Conservation (phyloP, 2,888 invertebrate genomes). For the Agrotis exclamationis region DNA sequence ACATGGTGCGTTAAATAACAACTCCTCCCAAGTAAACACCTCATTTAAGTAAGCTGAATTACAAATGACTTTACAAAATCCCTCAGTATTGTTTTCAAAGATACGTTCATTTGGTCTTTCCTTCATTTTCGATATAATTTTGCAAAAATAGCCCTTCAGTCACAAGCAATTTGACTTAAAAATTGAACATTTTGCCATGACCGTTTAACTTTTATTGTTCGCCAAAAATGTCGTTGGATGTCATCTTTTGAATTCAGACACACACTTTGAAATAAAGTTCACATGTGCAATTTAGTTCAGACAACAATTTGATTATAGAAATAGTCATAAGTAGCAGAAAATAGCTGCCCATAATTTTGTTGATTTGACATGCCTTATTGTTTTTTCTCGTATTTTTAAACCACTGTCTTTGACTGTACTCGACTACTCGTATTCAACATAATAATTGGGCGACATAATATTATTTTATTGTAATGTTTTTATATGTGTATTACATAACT, state of each 20-base stretch:
- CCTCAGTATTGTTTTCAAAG: background rate
- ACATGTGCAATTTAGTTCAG: too few relatives aligned
- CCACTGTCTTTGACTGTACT: slow-evolving; percentile 7
- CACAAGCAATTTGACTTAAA: background rate
- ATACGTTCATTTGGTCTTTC: background rate
- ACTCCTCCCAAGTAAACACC: background rate
- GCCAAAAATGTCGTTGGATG: slow-evolving; percentile 25
- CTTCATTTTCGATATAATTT: background rate
- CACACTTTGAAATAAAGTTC: background rate
- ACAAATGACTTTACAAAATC: background rate
- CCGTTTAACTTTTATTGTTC: slow-evolving; percentile 38
- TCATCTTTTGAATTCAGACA: slow-evolving; percentile 38
- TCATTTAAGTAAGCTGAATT: too few relatives aligned
- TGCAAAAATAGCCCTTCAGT: background rate
- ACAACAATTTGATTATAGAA: slow-evolving; percentile 6
- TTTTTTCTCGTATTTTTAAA: background rate
- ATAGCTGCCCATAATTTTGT: background rate
- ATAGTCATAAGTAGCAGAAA: background rate
- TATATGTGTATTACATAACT: slow-evolving; percentile 33
- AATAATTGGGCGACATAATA: background rate
- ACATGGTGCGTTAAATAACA: background rate
- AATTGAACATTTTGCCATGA: slow-evolving; percentile 28
- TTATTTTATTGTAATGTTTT: slow-evolving; percentile 13
- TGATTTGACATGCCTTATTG: background rate
- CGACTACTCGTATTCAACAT: background rate